Base-by-base conservation (phyloP, 2,888 invertebrate genomes). In the Esperia sulphurella region DNA sequence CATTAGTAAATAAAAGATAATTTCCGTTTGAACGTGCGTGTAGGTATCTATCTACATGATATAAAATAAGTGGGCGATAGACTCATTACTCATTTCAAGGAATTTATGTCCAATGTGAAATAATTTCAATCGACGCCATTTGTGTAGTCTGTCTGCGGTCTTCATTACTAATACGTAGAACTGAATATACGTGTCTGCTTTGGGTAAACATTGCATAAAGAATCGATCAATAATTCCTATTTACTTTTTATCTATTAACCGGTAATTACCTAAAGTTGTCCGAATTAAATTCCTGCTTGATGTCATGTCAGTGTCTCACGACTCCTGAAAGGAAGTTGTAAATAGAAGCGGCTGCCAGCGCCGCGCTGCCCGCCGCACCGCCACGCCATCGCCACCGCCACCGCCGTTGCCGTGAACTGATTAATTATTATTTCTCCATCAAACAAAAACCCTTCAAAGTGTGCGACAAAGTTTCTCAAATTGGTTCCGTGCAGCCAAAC, bases 401-500 rank as follows among this genome's bases (percentile, higher is more conserved):
- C 57, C 63, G 60, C 47, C 54, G 50, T 55, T 48, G 50, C 67
- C 65, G 72, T 65, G 65, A 65, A 73, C 67, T 79, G 70, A 79
- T 79, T 75, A 73, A 81, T 78, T 79, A 76, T 76, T 71, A 75
- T 77, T 72, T 71, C 67, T 59, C 60, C 70, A 77, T 76, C 75
- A 75, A 77, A 77, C 70, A 70, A 71, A 64, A 72, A 61, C 68
- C 63, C 63, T 68, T 68, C 64, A 68, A 74, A 79, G 63, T 63
- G 60, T 70, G 65, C 61, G 66, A 68, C 68, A 71, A 71, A 74
- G 65, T 62, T 62, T 52, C 57, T 57, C 55, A 65, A 68, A 72
- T 72, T 68, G 64, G 60, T 63, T 58, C 51, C 29, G n/a, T n/a
- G n/a, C n/a, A 48, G 55, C 52, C n/a, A 9, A 10, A 51, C 45